phyloP scores from a whole-genome alignment of 2,113 vertebrate species.

The Phocoena phocoena region DNA sequence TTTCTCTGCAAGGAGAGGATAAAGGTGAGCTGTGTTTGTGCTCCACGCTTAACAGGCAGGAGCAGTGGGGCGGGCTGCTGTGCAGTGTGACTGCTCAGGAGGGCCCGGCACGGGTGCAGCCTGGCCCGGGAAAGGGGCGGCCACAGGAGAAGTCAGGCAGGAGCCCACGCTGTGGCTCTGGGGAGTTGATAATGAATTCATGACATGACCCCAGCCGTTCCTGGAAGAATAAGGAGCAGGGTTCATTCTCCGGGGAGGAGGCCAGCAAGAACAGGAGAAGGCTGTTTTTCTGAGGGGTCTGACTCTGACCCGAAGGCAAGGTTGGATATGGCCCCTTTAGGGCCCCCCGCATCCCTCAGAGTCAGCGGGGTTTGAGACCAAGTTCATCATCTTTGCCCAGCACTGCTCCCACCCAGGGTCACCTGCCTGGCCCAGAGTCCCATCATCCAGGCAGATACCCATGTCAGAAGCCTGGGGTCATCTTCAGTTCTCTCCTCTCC shows the following conservation, averaged over 20 bases:
- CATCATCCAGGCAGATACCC: neutral
- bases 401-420: neutral
- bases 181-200: neutral
- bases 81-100: neutral
- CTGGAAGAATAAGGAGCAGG: too few species aligned
- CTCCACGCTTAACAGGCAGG: rapidly evolving
- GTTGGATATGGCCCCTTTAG: neutral
- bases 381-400: neutral
- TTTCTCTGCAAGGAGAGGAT: conserved; percentile 95
- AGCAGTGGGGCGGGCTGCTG: neutral
- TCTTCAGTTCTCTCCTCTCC: neutral
- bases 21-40: conserved; percentile 87
- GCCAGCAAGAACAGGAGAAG: neutral
- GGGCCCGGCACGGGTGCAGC: rapidly evolving
- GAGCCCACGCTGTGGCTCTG: neutral
- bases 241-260: neutral
- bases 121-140: rapidly evolving
- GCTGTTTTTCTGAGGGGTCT: neutral
- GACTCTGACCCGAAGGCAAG: neutral
- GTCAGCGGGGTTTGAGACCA: neutral
- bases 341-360: neutral
- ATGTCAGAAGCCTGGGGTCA: neutral
- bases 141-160: neutral
- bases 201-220: too few species aligned
- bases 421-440: neutral